Conservation (phyloP, 2,888 invertebrate genomes). For the Cephalotes varians region DNA sequence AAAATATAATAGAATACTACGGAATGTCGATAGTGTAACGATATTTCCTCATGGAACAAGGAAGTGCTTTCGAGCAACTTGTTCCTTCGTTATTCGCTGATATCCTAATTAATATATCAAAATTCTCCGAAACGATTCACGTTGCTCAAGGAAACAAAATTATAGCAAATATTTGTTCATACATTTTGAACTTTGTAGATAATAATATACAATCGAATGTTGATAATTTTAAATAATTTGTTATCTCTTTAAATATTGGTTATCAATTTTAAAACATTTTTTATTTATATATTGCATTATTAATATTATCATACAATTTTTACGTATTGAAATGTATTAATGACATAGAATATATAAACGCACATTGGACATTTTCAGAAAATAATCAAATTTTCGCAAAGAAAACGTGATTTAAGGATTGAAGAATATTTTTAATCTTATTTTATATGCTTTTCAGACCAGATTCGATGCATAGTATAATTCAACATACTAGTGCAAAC, state of each 20-base stretch:
- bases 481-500: constrained; percentile 16
- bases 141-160: background rate
- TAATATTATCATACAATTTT: background rate
- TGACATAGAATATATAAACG: background rate
- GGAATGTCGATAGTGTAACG: background rate
- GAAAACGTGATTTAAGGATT: background rate
- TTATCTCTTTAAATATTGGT: no score
- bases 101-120: constrained; percentile 17
- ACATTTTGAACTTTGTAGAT: background rate
- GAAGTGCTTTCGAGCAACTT: background rate
- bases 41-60: background rate
- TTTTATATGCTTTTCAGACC: background rate
- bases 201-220: no score
- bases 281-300: background rate
- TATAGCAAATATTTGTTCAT: background rate
- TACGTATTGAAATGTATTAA: background rate
- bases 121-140: background rate
- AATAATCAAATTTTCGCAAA: background rate
- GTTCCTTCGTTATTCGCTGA: constrained; percentile 5
- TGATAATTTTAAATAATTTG: background rate
- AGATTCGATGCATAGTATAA: constrained; percentile 1
- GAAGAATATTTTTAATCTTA: background rate
- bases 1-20: background rate
- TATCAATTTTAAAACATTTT: background rate
- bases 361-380: background rate